phyloP scores from a whole-genome alignment of 2,113 vertebrate species.

The Helogale parvula region DNA sequence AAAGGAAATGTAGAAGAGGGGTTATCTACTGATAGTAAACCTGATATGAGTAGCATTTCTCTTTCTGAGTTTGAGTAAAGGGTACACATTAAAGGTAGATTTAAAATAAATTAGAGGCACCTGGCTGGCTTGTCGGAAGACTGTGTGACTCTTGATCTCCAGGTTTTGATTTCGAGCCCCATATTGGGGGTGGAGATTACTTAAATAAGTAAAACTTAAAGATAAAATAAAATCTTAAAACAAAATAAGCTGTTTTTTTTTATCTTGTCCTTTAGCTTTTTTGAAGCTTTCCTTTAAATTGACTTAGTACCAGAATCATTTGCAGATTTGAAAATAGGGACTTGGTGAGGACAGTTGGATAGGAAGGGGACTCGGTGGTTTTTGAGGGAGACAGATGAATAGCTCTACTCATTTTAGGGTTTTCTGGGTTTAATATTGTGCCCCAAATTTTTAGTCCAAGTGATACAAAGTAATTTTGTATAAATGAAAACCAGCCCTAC shows the following conservation, averaged over 20 bases:
- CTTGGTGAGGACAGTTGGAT: background rate
- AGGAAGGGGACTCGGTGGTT: background rate
- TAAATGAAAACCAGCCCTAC: background rate
- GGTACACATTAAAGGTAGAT: background rate
- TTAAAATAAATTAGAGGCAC: background rate
- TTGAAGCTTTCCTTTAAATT: constrained; percentile 47
- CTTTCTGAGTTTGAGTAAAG: constrained; percentile 27
- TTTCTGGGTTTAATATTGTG: background rate
- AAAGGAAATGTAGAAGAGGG: background rate
- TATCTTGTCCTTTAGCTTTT: background rate
- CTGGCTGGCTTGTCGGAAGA: too few species aligned
- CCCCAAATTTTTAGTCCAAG: background rate
- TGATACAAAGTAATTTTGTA: background rate
- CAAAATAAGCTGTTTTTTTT: background rate
- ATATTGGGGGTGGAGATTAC: too few species aligned
- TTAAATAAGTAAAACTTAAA: too few species aligned
- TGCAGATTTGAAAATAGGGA: constrained; percentile 35
- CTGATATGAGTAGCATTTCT: background rate
- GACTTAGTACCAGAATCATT: background rate
- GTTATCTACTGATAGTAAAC: background rate
- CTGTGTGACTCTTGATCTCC: too few species aligned
- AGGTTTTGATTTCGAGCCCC: too few species aligned
- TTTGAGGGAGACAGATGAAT: constrained; percentile 29
- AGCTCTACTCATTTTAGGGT: background rate
- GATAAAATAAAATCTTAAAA: too few species aligned